These are phyloP conservation scores for Ormyrus labotus DNA, from an alignment of 2,888 invertebrate genomes.

Conservation along the genomic window DNA sequence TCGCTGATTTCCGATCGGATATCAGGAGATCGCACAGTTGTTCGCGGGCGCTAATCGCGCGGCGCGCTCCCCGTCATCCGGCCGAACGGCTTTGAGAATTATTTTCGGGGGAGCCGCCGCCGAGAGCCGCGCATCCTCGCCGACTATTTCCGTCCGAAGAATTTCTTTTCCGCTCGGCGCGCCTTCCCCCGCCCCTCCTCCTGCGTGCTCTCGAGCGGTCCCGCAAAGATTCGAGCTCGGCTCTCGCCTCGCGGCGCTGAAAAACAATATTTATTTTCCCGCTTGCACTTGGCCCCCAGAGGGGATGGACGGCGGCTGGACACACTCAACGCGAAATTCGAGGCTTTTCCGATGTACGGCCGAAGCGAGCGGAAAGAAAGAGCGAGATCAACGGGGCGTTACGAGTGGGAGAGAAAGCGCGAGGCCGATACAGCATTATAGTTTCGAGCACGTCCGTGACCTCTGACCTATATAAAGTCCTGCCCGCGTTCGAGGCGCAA, in stretches of 20 bases:
- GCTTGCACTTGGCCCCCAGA: background rate
- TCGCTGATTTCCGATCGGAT: background rate
- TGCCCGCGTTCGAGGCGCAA: background rate
- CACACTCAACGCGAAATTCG: too few relatives aligned
- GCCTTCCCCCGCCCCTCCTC: background rate
- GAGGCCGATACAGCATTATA: background rate
- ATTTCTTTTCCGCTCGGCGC: constrained; percentile 46
- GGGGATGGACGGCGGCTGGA: too few relatives aligned
- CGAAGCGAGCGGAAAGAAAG: background rate
- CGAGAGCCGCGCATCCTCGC: constrained; percentile 12
- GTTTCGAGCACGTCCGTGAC: background rate
- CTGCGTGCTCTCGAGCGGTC: background rate
- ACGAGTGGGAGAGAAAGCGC: constrained; percentile 12
- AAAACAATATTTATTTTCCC: constrained; percentile 22
- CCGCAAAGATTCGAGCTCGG: too few relatives aligned
- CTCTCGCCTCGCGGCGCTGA: background rate
- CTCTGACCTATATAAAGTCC: constrained; percentile 25
- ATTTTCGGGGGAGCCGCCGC: constrained; percentile 42
- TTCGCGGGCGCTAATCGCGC: background rate
- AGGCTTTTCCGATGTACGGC: background rate
- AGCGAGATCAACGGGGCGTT: constrained; percentile 16
- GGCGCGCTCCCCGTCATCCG: background rate
- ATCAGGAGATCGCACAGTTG: background rate
- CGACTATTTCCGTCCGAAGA: constrained; percentile 56
- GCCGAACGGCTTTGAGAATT: constrained; percentile 10